Evolutionary conservation across 2,888 invertebrate genomes (phyloP), one percentile per base, ranked within the genome.

Genomic region (Adela reaumurella): DNA sequence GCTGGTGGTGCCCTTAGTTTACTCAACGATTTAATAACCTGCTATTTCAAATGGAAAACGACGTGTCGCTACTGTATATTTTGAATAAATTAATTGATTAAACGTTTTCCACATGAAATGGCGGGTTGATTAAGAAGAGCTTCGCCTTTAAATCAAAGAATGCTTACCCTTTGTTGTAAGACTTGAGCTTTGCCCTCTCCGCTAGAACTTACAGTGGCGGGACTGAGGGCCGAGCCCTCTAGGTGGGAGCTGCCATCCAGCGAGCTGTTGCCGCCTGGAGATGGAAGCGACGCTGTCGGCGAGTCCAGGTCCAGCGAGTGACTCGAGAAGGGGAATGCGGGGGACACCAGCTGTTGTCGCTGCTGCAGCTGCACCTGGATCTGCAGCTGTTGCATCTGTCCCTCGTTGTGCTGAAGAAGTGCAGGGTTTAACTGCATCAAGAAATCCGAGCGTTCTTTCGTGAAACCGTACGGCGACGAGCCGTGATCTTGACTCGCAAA

Each of bases 141-240:
- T 70, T 83, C 79, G 70, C 83, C 81, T 66, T 74, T 76, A 64
- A 81, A 74, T 77, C 79, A 78, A 76, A 64, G 68, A 68, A 76
- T 83, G 86, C 90, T 91, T 89, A 93, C 92, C 91, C 91, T 87
- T 80, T 89, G 89, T 72, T 90, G 92, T 69, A 92, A 86, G 74
- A 90, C 83, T 63, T 74, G 70, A 71, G 82, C 59, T 83, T 82
- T 67, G 82, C 77, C 67, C 83, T 86, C 68, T 79, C 79, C 64
- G 81, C 79, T 65, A 64, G 81, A 77, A 74, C 85, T 87, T 78
- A 87, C 86, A 68, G 85, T 84, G 55, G 85, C 84, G 51, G 88
- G 85, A 59, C 83, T 83, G 59, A 84, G 74, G n/a, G 83, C 79
- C 50, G 82, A 71, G 54, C 67, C 80, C 54, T 83, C 84, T 58